Evolutionary conservation across 2,797 vertebrate genomes (phyloP).

Genomic region (Calcarius lapponicus): DNA sequence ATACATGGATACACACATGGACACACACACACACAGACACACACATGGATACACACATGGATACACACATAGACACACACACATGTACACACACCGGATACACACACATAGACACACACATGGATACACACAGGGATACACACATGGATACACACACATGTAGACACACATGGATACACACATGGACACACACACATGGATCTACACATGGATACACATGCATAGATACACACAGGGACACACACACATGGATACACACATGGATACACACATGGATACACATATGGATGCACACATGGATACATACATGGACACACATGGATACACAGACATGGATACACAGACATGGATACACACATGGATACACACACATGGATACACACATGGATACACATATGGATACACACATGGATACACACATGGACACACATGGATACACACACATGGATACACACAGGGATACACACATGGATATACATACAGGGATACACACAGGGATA

Average conservation of each 20-base stretch:
- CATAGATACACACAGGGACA: accelerated
- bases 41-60: accelerated
- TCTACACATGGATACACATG: no score
- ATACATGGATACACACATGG: no score
- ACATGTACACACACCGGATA: no score
- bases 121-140: neutral
- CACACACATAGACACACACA: neutral
- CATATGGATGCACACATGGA: neutral
- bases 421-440: no score
- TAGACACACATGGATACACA: accelerated
- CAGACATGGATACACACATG: no score
- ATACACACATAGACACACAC: neutral
- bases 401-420: no score
- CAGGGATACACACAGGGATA: no score
- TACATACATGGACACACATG: neutral
- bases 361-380: neutral
- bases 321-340: accelerated
- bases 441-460: no score
- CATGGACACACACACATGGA: neutral
- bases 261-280: accelerated
- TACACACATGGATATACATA: no score
- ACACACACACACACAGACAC: no score
- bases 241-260: neutral
- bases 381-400: accelerated
- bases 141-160: neutral